Evolutionary conservation across 2,113 vertebrate genomes (phyloP).

Genomic region (Atlantisia rogersi): DNA sequence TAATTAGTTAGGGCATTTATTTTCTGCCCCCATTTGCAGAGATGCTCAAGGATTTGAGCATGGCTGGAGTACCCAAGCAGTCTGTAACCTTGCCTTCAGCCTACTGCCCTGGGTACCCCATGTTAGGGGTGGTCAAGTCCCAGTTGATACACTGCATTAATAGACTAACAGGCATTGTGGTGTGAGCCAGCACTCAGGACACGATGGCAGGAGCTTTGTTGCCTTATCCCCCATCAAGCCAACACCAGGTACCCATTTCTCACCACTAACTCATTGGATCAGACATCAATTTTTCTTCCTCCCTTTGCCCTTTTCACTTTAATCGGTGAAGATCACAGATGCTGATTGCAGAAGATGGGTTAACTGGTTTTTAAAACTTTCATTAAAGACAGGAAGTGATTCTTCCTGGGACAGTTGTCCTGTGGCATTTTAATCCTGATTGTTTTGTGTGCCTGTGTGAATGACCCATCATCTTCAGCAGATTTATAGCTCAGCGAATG

Average conservation of each 20-base stretch:
- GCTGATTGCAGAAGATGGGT: not conserved
- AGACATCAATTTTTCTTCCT: not conserved
- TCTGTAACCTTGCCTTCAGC: not conserved
- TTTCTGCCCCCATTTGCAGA: not conserved
- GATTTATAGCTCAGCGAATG: conserved; percentile 32
- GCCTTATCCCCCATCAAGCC: not conserved
- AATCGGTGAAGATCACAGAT: not conserved
- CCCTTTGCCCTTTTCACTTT: not conserved
- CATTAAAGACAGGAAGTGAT: not conserved
- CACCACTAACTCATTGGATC: not conserved
- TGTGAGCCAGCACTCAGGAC: not conserved
- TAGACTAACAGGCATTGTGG: not conserved
- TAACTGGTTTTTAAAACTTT: not conserved
- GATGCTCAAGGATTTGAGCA: not conserved
- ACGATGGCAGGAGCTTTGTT: not conserved
- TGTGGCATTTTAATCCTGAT: not conserved
- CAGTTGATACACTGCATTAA: conserved; percentile 20
- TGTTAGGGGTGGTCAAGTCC: not conserved
- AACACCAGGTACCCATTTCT: not conserved
- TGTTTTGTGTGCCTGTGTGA: not conserved
- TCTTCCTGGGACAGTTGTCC: not conserved
- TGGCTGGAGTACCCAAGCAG: not conserved
- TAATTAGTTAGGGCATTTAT: not conserved
- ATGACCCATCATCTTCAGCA: not conserved
- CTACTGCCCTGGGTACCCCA: not conserved